Conservation (phyloP, 2,888 invertebrate genomes). For the Leptodirus hochenwartii region DNA sequence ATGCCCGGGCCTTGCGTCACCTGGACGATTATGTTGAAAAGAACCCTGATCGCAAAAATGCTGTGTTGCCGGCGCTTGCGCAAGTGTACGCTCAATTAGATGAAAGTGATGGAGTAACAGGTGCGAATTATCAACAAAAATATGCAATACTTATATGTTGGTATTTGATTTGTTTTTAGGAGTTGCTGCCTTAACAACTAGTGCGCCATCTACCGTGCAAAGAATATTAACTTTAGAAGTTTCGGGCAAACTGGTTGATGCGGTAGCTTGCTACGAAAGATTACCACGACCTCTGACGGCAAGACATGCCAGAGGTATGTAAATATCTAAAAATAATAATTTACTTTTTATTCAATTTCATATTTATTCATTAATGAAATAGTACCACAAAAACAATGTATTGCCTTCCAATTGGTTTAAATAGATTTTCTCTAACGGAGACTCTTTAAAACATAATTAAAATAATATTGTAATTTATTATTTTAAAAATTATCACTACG, state of each 20-base stretch:
- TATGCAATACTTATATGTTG: constrained; percentile 63
- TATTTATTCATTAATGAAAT: too few relatives aligned
- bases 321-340: too few relatives aligned
- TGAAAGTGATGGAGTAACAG: constrained; percentile 82
- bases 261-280: constrained; percentile 75
- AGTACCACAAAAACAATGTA: too few relatives aligned
- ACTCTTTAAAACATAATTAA: too few relatives aligned
- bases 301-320: constrained; percentile 19
- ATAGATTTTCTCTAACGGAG: too few relatives aligned
- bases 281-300: constrained; percentile 36
- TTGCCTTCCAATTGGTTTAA: too few relatives aligned
- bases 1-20: constrained; percentile 56
- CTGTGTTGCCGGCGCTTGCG: constrained; percentile 43
- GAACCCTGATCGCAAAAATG: constrained; percentile 32
- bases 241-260: constrained; percentile 66
- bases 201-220: constrained; percentile 62
- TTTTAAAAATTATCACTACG: too few relatives aligned
- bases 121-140: too few relatives aligned
- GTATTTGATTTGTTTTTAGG: constrained; percentile 83
- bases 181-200: constrained; percentile 53
- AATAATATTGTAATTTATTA: too few relatives aligned
- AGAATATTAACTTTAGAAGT: constrained; percentile 71
- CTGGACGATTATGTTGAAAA: constrained; percentile 52
- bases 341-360: too few relatives aligned
- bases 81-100: constrained; percentile 57